Conservation (phyloP, 2,113 vertebrate species). For the Bucco capensis region DNA sequence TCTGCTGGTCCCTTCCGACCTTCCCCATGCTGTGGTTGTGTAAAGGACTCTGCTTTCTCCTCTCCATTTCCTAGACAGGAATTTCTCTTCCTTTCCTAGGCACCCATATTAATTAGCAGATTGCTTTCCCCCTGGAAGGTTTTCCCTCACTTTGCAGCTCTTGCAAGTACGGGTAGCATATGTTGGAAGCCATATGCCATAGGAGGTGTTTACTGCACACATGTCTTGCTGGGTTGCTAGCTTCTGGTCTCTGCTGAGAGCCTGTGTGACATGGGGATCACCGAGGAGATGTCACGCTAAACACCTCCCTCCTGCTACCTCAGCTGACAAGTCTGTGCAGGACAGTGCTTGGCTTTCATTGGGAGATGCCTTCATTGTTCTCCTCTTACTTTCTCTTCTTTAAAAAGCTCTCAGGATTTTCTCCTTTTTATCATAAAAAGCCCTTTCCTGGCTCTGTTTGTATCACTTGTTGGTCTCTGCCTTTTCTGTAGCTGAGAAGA, state of each 20-base stretch:
- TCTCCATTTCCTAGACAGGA: not conserved
- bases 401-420: not conserved
- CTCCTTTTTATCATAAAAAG: not conserved
- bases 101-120: not conserved
- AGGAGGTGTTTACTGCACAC: not conserved
- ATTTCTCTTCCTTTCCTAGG: not conserved
- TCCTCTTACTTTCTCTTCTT: not conserved
- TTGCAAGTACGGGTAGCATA: not conserved
- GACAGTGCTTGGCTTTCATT: fast-evolving
- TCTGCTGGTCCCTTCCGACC: too few species aligned
- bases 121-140: not conserved
- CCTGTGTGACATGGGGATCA: fast-evolving
- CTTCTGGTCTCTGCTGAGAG: not conserved
- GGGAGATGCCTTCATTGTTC: not conserved
- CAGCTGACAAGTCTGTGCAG: fast-evolving
- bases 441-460: not conserved
- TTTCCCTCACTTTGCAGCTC: not conserved
- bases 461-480: not conserved
- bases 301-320: not conserved
- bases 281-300: not conserved
- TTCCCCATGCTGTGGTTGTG: too few species aligned
- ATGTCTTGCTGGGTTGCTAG: not conserved
- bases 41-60: not conserved
- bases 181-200: not conserved
- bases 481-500: not conserved